Conservation (phyloP, 2,888 invertebrate species). For the Eilema sororculum region DNA sequence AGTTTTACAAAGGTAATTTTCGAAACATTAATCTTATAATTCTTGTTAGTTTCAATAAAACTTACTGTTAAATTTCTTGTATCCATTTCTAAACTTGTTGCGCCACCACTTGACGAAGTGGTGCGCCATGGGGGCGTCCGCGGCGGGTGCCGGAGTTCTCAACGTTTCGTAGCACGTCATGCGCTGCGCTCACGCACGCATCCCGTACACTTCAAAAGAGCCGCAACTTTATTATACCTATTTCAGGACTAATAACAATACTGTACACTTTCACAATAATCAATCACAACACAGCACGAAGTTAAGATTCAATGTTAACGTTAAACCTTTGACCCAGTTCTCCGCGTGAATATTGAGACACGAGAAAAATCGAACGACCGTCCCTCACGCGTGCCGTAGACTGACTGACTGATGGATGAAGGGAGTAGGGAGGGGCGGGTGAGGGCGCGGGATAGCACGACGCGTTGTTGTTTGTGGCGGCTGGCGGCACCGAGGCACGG, state of each 20-base stretch:
- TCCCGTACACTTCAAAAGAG: constrained; percentile 84
- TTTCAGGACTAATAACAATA: constrained; percentile 66
- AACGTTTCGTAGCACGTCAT: constrained; percentile 88
- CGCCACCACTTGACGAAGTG: constrained; percentile 93
- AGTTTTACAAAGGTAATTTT: not conserved
- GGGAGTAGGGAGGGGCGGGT: constrained; percentile 61
- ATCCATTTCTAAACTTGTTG: constrained; percentile 91
- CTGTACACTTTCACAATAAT: constrained; percentile 72
- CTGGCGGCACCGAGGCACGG: constrained; percentile 30
- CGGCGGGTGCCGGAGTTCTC: constrained; percentile 86
- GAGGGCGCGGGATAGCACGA: constrained; percentile 53
- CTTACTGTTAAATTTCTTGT: constrained; percentile 91
- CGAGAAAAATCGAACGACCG: constrained; percentile 64
- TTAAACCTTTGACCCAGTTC: constrained; percentile 82
- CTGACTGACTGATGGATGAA: constrained; percentile 83
- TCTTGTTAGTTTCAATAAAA: constrained; percentile 34
- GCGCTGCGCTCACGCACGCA: constrained; percentile 87
- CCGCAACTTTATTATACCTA: constrained; percentile 74
- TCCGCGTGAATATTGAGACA: constrained; percentile 76
- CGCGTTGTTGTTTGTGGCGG: constrained; percentile 38
- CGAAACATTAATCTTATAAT: not conserved
- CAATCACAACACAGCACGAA: constrained; percentile 73
- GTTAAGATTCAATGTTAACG: constrained; percentile 64
- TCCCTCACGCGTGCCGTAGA: constrained; percentile 70
- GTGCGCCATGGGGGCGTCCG: constrained; percentile 90